Percentiles rank a stretch among this genome's conserved stretches.
Evolutionary conservation across 2,888 invertebrate genomes (phyloP).

Genomic region (Onthophagus sagittarius): DNA sequence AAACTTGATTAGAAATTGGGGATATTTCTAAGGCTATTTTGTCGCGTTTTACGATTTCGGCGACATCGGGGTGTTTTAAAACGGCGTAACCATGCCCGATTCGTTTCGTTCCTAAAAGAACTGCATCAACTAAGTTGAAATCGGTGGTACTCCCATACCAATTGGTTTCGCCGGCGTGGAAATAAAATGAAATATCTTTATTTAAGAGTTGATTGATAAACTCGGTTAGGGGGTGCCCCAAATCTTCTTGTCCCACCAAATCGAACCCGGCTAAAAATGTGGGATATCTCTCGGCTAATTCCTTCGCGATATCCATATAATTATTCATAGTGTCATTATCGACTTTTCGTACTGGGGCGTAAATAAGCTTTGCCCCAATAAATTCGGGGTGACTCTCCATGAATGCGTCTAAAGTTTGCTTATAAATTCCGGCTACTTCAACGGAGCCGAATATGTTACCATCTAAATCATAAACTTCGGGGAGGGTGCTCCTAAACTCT

Average conservation of each 20-base stretch:
- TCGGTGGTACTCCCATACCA: slow-evolving; percentile 64
- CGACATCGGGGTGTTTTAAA: slow-evolving; percentile 62
- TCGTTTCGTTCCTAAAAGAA: slow-evolving; percentile 61
- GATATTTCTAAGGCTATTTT: slow-evolving; percentile 68
- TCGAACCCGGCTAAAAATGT: slow-evolving; percentile 73
- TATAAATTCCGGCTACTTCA: slow-evolving; percentile 58
- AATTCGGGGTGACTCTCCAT: slow-evolving; percentile 60
- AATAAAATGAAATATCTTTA: slow-evolving; percentile 35
- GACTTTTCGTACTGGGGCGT: slow-evolving; percentile 57
- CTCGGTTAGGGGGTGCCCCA: slow-evolving; percentile 59
- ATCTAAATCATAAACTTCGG: slow-evolving; percentile 62
- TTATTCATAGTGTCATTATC: slow-evolving; percentile 44
- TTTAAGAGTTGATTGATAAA: slow-evolving; percentile 43
- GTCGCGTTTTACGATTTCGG: slow-evolving; percentile 53
- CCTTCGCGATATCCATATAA: slow-evolving; percentile 39
- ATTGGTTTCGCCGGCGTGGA: slow-evolving; percentile 71
- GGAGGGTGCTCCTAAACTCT: slow-evolving; percentile 64
- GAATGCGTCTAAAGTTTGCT: slow-evolving; percentile 57
- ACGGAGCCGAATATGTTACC: slow-evolving; percentile 55
- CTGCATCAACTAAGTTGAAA: slow-evolving; percentile 68
- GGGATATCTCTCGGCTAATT: slow-evolving; percentile 53
- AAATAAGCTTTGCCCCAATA: slow-evolving; percentile 66
- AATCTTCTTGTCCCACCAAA: slow-evolving; percentile 75
- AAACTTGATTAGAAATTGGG: slow-evolving; percentile 67
- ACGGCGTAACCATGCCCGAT: slow-evolving; percentile 72